These are phyloP conservation scores for Calidris pugnax DNA, from an alignment of 2,113 vertebrate species.

Conservation along the genomic window DNA sequence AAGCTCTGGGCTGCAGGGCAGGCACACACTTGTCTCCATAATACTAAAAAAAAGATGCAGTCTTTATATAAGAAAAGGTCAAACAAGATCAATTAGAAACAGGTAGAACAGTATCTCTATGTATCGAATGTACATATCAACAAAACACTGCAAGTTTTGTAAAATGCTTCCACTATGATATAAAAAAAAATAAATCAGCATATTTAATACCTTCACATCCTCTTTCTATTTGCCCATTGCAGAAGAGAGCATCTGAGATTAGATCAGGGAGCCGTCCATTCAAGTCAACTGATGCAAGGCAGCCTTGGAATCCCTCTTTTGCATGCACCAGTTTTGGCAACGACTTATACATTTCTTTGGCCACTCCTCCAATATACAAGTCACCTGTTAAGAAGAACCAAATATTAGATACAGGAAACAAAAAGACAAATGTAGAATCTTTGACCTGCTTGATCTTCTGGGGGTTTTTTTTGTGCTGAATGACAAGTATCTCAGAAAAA, in stretches of 20 bases:
- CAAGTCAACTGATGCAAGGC: slow-evolving; percentile 92
- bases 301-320: slow-evolving; percentile 96
- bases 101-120: not conserved
- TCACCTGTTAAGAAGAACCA: slow-evolving; percentile 80
- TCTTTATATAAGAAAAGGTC: not conserved
- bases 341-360: slow-evolving; percentile 93
- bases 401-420: not conserved
- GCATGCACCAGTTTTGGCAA: slow-evolving; percentile 95
- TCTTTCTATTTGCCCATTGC: slow-evolving; percentile 95
- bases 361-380: slow-evolving; percentile 91
- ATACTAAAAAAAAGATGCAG: not conserved
- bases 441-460: not conserved
- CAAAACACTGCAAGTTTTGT: not conserved
- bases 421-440: not conserved
- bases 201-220: slow-evolving; percentile 91
- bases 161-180: not conserved
- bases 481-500: not conserved
- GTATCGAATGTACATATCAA: not conserved
- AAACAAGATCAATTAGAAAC: not conserved
- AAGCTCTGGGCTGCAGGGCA: not conserved
- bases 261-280: slow-evolving; percentile 94
- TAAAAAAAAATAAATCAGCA: not conserved
- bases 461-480: not conserved
- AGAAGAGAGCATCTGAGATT: slow-evolving; percentile 93
- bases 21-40: not conserved